phyloP scores from a whole-genome alignment of 2,888 invertebrate species.

The Cryptocheilus praepositus region DNA sequence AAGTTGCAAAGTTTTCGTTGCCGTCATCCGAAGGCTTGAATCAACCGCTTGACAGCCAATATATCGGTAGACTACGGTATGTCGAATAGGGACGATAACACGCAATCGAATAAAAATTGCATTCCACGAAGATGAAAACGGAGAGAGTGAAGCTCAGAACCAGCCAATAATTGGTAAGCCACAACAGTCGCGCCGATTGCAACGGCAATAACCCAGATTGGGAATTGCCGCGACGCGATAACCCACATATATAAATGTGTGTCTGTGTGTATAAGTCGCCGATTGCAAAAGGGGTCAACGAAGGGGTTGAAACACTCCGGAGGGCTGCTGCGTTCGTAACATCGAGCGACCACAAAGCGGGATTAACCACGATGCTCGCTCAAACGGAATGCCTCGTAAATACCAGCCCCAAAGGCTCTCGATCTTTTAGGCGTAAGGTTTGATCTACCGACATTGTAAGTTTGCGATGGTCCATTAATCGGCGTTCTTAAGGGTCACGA shows the following conservation, averaged over 20 bases:
- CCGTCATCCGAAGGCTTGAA: too few species aligned
- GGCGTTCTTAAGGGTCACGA: constrained; percentile 20
- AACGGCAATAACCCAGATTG: constrained; percentile 57
- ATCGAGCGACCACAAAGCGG: constrained; percentile 39
- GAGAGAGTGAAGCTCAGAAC: neutral
- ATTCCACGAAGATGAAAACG: neutral
- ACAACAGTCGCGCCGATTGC: constrained; percentile 53
- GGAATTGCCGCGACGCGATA: constrained; percentile 49
- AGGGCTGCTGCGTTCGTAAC: constrained; percentile 40
- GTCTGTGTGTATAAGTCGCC: neutral
- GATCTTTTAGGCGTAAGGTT: constrained; percentile 10
- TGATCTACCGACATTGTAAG: constrained; percentile 11
- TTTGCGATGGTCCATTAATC: constrained; percentile 12
- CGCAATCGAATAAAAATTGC: neutral
- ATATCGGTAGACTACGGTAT: too few species aligned
- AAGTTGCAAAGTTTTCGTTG: too few species aligned
- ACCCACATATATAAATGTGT: constrained; percentile 31
- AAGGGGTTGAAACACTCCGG: constrained; percentile 46
- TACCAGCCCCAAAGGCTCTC: constrained; percentile 17
- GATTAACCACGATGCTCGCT: constrained; percentile 49
- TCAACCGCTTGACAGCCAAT: too few species aligned
- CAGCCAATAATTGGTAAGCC: constrained; percentile 54
- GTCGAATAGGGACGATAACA: too few species aligned
- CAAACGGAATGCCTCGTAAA: constrained; percentile 46
- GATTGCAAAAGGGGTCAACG: constrained; percentile 36